Base-by-base conservation (phyloP, 1,140 invertebrate genomes). In the Chironomus striatipennis region DNA sequence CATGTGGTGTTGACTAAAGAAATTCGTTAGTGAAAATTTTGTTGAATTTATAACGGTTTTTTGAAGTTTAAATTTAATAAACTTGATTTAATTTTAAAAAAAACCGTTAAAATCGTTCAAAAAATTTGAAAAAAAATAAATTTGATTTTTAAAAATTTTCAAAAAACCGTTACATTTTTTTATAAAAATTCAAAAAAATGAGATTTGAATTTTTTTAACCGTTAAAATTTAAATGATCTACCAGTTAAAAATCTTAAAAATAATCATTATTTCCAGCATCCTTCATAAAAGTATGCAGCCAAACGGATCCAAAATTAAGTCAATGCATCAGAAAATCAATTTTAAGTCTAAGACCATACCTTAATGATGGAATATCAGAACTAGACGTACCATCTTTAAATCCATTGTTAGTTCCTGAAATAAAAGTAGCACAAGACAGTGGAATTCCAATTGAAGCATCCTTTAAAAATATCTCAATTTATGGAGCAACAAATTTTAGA, bases 211-310 rank as follows among this genome's bases (percentile, higher is more conserved):
- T n/a, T n/a, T n/a, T n/a, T n/a, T n/a, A n/a, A 47, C 15, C 43
- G 6, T 42, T 34, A 34, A 34, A 34, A 34, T 34, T 34, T 34
- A 5, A 34, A 34, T 34, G 24, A 5, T 34, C 24, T n/a, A n/a
- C n/a, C n/a, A n/a, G 24, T 34, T 34, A 34, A 42, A 42, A 42
- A 42, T 70, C 4, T 47, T 47, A 47, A 5, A 5, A 57, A 57
- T n/a, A 57, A 4, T 79, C n/a, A n/a, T 77, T 75, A 72, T 75
- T 84, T 85, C 0, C 82, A 91, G 90, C 90, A 9, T 82, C 85
- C 1, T 91, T 89, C 78, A 85, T 92, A 0, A 82, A 88, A 64
- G 76, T 88, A 8, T 92, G 90, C 77, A 86, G 88, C 74, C 84
- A 87, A 0, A 85, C 84, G 70, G 86, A 90, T 78, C 85, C 85